Base-by-base conservation (phyloP, 2,888 invertebrate species). In the Nyleta sp. region DNA sequence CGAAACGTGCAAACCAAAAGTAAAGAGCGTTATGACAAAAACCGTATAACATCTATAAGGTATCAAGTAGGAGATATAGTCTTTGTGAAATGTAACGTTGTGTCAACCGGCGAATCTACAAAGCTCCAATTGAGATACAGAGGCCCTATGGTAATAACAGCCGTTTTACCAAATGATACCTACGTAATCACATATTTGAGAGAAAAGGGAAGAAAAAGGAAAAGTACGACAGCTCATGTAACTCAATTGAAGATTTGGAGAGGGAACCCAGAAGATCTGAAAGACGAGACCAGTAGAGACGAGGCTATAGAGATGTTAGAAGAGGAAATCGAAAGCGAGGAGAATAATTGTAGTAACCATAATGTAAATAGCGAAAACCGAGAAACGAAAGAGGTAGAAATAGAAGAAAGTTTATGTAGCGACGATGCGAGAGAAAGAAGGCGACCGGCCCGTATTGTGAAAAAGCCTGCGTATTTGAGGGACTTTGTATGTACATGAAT, bases 21-120 rank as follows among this genome's bases (percentile, higher is more conserved):
- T 11, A 78, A 78, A 59, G 55, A 67, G 7, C 13, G 64, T 0
- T 74, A 74, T 28, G 73, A 78, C 22, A 33, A 52, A 46, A 76
- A 73, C 28, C 52, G 65, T 50, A 42, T 77, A 8, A 64, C 31
- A 10, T 73, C 3, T 7, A 7, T 42, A 5, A 42, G 15, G 15
- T 42, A 71, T 38, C 15, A 53, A 0, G 28, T 59, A 1, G 76
- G 78, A 10, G 70, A 74, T 15, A 64, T 78, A 33, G 68, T 73
- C 6, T 73, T 33, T 22, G 50, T 78, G 10, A 62, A 62, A 18
- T 8, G 31, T 28, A 60, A 55, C 17, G 15, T 44, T 1, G 35
- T 40, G 2, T 15, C 78, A 2, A 78, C 64, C 8, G 65, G 78
- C 17, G 65, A 77, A 28, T 77, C 77, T 4, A 72, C 67, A 7